These are phyloP conservation scores for Columbina picui DNA, from an alignment of 2,113 vertebrate genomes.

Conservation along the genomic window DNA sequence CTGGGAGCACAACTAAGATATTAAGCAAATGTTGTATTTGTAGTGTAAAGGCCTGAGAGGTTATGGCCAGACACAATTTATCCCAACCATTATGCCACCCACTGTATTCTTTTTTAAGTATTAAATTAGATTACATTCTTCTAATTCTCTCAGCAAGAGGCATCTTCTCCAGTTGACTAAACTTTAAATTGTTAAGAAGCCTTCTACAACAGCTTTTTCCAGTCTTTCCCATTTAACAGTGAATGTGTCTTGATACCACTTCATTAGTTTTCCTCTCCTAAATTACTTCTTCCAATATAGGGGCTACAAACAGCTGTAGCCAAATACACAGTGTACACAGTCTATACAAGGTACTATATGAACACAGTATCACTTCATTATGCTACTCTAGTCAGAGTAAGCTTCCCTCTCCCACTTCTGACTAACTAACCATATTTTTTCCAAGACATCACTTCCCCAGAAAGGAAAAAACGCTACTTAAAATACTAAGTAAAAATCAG, in stretches of 20 bases:
- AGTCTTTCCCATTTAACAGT: background rate
- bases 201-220: background rate
- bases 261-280: background rate
- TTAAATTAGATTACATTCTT: background rate
- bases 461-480: background rate
- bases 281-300: background rate
- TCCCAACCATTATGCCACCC: background rate
- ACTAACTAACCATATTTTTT: background rate
- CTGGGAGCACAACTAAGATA: background rate
- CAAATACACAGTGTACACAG: background rate
- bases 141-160: background rate
- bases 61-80: background rate
- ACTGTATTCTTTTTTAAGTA: background rate
- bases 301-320: background rate
- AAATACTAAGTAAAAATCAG: background rate
- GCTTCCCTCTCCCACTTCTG: background rate
- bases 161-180: background rate
- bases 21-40: background rate
- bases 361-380: background rate
- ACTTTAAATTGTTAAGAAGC: background rate
- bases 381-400: background rate
- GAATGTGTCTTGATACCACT: background rate
- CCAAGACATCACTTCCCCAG: background rate
- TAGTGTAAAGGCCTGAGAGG: background rate
- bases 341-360: background rate